A percentile compares a stretch with the other conserved stretches of the same genome.
phyloP scores from a whole-genome alignment of 2,797 vertebrate species.

The Gambelia wislizenii region DNA sequence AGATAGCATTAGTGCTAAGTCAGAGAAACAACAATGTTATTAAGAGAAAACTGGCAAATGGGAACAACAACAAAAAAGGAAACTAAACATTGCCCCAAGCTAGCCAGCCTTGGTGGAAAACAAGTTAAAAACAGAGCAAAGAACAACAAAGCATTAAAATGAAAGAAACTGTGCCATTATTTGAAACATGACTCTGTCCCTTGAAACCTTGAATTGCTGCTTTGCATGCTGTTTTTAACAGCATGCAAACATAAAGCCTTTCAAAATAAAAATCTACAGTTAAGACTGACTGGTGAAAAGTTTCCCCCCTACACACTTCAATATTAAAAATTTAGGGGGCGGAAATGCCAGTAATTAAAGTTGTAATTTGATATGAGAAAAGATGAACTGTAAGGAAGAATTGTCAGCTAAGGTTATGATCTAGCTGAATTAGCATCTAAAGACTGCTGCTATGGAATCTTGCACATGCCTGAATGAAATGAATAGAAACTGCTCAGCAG shows the following conservation, averaged over 20 bases:
- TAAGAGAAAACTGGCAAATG: background rate
- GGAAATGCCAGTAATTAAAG: background rate
- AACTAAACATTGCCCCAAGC: background rate
- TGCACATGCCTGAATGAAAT: background rate
- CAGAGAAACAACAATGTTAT: background rate
- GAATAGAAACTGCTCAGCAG: background rate
- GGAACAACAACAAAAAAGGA: background rate
- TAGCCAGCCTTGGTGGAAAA: background rate
- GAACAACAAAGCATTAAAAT: background rate
- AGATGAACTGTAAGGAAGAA: background rate
- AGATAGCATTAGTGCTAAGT: background rate
- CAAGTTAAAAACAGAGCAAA: background rate
- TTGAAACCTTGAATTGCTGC: conserved; percentile 9
- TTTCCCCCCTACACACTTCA: conserved; percentile 16
- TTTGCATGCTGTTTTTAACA: background rate
- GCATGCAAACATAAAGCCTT: background rate
- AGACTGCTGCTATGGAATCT: background rate
- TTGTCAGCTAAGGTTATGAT: background rate
- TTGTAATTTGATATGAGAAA: background rate
- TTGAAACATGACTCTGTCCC: conserved; percentile 14
- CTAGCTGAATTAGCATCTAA: background rate
- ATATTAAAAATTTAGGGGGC: conserved; percentile 33
- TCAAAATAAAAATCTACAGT: background rate
- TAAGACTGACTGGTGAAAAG: background rate
- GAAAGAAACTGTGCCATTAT: background rate